Conservation (phyloP, 2,888 invertebrate genomes). For the Tholera decimalis region DNA sequence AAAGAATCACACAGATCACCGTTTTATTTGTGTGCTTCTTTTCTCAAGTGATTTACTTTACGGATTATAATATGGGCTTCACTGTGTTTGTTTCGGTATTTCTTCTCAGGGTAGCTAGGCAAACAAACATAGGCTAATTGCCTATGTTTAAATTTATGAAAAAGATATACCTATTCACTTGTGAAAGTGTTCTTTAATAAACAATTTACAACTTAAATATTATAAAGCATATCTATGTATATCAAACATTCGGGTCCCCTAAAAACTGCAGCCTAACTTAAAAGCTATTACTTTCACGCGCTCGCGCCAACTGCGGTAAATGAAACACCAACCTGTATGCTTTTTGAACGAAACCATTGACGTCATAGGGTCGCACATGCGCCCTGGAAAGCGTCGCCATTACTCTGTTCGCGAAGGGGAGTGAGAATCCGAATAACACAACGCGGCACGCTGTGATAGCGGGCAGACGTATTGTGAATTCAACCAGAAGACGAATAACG, state of each 20-base stretch:
- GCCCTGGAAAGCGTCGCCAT: slow-evolving; percentile 70
- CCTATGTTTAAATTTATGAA: too few species aligned
- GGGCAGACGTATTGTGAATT: slow-evolving; percentile 76
- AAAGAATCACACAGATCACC: too few species aligned
- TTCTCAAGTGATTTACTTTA: too few species aligned
- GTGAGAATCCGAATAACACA: slow-evolving; percentile 68
- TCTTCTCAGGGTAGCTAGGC: too few species aligned
- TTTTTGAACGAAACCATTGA: slow-evolving; percentile 90
- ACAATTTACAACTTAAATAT: too few species aligned
- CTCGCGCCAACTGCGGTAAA: slow-evolving; percentile 70
- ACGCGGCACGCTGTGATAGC: slow-evolving; percentile 80
- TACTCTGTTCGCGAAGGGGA: slow-evolving; percentile 57
- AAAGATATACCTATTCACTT: too few species aligned
- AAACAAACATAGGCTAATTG: too few species aligned
- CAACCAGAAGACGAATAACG: slow-evolving; percentile 69
- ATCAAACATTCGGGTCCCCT: slow-evolving; percentile 25
- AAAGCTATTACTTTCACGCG: slow-evolving; percentile 57
- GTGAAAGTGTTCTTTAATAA: too few species aligned
- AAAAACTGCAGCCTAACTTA: slow-evolving; percentile 44
- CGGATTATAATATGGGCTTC: too few species aligned
- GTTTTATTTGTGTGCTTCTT: too few species aligned
- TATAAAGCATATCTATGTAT: too few species aligned
- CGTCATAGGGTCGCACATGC: slow-evolving; percentile 85
- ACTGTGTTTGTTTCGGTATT: too few species aligned
- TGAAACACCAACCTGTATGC: slow-evolving; percentile 83